Evolutionary conservation across 2,797 vertebrate species (phyloP), one percentile per base, ranked within the genome.

Genomic region (Siniperca scherzeri): DNA sequence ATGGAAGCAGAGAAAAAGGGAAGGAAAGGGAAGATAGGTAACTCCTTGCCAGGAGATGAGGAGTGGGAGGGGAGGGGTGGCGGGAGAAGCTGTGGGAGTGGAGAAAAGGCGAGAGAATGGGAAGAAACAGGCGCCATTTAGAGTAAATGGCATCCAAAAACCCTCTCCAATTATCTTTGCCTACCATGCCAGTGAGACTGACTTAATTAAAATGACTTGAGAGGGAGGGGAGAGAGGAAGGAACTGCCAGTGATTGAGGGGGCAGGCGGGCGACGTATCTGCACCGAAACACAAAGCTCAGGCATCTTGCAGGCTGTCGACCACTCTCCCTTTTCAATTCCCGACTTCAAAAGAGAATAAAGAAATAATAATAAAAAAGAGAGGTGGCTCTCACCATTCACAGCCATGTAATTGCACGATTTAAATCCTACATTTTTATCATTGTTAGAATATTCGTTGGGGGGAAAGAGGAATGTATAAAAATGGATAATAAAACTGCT

Each of bases 171-270:
- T 97, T 97, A 96, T 97, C 96, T 96, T 94, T 95, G 94, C 92
- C 95, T 95, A 92, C 94, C 96, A 96, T 93, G 94, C 93, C 95
- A 96, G 95, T 91, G 93, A 96, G 95, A 95, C 95, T 94, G 96
- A 96, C 95, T 96, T 97, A 97, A 97, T 97, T 96, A 97, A 96
- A 97, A 95, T 93, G 95, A 96, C 94, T 95, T 95, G 93, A 95
- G 94, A 95, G 92, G 93, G 93, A 92, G 88, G 94, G 92, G 91
- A 80, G 87, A 79, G 89, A 85, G 90, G 86, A 88, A 88, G 92
- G 85, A 88, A 86, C 89, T 91, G 91, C 92, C 89, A 93, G 92
- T 91, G 95, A 96, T 94, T 95, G 95, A 95, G 95, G 94, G 94
- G 95, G 95, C 93, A 95, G 93, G 94, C 91, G 78, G 92, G 93